A percentile compares a stretch with the other conserved stretches of the same genome.
Conservation (phyloP, 2,797 vertebrate species). For the Neoniphon sammara region DNA sequence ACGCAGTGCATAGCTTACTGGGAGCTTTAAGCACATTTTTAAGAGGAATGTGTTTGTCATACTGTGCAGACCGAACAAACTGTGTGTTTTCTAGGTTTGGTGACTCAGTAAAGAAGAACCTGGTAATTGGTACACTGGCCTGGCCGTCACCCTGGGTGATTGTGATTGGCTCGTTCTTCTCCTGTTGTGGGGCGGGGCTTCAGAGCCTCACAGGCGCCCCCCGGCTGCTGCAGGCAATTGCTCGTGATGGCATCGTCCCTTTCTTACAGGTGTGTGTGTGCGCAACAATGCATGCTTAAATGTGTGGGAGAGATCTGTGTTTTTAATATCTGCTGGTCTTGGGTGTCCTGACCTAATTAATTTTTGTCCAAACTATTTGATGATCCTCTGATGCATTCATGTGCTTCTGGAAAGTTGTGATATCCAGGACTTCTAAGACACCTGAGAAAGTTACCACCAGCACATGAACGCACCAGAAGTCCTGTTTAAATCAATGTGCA, state of each 20-base stretch:
- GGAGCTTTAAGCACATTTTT: no score
- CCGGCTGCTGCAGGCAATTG: constrained; percentile 93
- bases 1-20: no score
- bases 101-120: constrained; percentile 87
- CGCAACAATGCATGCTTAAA: not conserved
- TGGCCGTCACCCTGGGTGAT: constrained; percentile 98
- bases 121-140: constrained; percentile 91
- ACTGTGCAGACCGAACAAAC: not conserved
- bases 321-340: not conserved
- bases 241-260: constrained; percentile 91
- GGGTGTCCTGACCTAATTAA: not conserved
- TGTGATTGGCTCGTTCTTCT: constrained; percentile 97
- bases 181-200: constrained; percentile 93
- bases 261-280: constrained; percentile 87
- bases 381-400: no score
- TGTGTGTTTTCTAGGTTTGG: constrained; percentile 83
- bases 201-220: constrained; percentile 96
- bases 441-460: no score
- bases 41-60: no score
- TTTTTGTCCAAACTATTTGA: no score
- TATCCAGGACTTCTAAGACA: no score
- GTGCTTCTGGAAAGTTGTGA: no score
- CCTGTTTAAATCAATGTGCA: not conserved
- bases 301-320: not conserved
- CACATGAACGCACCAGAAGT: no score